Conservation (phyloP, 2,113 vertebrate genomes). For the Lasiurus borealis region DNA sequence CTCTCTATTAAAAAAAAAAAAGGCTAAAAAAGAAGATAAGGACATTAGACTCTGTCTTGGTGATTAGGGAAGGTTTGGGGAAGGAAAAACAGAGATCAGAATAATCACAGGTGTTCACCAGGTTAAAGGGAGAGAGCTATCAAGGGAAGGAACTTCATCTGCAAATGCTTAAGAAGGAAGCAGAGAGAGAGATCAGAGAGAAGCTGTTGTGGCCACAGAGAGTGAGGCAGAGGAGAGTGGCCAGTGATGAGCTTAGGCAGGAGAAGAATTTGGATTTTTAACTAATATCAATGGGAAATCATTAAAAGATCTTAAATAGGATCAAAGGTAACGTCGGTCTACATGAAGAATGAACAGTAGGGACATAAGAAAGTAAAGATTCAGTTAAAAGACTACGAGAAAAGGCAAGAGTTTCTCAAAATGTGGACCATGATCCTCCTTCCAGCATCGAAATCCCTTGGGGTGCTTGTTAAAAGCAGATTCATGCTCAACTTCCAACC, state of each 20-base stretch:
- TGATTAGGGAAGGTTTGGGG: background rate
- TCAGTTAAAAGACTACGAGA: background rate
- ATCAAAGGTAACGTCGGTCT: background rate
- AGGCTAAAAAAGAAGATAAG: background rate
- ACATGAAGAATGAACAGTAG: background rate
- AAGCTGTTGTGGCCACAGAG: background rate
- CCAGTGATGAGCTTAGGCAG: background rate
- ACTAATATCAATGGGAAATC: background rate
- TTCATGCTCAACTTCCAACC: background rate
- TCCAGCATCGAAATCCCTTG: background rate
- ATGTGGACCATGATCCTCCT: background rate
- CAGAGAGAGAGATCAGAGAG: background rate
- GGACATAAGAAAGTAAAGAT: background rate
- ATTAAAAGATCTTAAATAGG: background rate
- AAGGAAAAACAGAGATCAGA: conserved; percentile 25
- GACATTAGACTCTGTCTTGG: background rate
- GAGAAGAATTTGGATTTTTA: background rate
- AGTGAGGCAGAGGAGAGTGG: background rate
- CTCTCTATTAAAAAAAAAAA: background rate
- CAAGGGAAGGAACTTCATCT: background rate
- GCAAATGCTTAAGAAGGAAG: background rate
- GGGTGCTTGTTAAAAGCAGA: background rate
- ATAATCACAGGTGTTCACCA: background rate
- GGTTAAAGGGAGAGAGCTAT: background rate
- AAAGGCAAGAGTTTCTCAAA: background rate